Evolutionary conservation across 1,140 invertebrate genomes (phyloP).

Genomic region (Batillaria attramentaria): DNA sequence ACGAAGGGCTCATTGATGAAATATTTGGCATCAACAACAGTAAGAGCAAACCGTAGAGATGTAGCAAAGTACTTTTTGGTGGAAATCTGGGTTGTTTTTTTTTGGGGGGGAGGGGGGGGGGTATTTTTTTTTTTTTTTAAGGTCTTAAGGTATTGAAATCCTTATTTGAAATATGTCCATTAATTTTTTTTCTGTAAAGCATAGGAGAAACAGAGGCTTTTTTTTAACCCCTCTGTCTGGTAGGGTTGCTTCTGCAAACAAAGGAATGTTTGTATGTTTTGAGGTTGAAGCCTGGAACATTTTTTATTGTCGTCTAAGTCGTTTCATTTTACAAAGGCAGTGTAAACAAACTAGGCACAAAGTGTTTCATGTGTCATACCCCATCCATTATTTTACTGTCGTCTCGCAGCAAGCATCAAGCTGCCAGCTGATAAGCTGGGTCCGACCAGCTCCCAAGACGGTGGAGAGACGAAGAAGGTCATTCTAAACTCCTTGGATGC

Average conservation of each 20-base stretch:
- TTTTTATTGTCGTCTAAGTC: not conserved
- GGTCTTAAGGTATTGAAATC: too few relatives aligned
- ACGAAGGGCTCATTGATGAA: slow-evolving; percentile 97
- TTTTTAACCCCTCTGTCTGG: too few relatives aligned
- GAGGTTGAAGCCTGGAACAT: too few relatives aligned
- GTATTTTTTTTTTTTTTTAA: not conserved
- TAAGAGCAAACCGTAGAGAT: slow-evolving; percentile 64
- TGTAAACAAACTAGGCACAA: too few relatives aligned
- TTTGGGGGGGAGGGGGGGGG: not conserved
- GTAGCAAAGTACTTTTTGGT: not conserved
- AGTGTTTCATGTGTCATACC: too few relatives aligned
- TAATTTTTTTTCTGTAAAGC: too few relatives aligned
- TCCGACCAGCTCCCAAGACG: slow-evolving; percentile 43
- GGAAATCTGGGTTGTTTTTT: slow-evolving; percentile 2
- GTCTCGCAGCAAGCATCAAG: slow-evolving; percentile 81
- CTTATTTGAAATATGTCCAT: too few relatives aligned
- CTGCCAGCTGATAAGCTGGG: slow-evolving; percentile 88
- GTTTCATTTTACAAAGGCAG: not conserved
- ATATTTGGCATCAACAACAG: slow-evolving; percentile 79
- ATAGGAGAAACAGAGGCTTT: too few relatives aligned
- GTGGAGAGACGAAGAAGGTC: slow-evolving; percentile 84
- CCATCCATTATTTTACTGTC: too few relatives aligned
- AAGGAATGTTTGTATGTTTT: too few relatives aligned
- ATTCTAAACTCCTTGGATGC: slow-evolving; percentile 93
- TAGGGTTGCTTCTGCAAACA: too few relatives aligned